Evolutionary conservation across 1,140 invertebrate genomes (phyloP).

Genomic region (Metopolophium dirhodum): DNA sequence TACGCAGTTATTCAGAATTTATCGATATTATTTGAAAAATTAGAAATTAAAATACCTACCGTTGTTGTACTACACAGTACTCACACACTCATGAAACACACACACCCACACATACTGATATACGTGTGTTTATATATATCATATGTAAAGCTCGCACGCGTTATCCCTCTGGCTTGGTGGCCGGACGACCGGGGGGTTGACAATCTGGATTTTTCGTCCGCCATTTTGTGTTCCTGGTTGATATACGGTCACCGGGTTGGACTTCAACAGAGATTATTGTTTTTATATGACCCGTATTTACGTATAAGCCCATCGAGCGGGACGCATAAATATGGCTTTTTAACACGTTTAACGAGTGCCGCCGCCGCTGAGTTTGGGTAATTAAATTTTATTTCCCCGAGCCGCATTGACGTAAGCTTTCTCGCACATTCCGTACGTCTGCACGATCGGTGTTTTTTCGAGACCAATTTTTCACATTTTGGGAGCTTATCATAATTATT

Average conservation of each 20-base stretch:
- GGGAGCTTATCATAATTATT: background rate
- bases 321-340: slow-evolving; percentile 46
- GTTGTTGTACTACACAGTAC: background rate
- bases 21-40: slow-evolving; percentile 33
- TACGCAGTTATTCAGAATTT: background rate
- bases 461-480: background rate
- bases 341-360: slow-evolving; percentile 50
- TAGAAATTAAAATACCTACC: slow-evolving; percentile 16
- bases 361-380: background rate
- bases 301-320: slow-evolving; percentile 13
- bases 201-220: slow-evolving; percentile 38
- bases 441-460: background rate
- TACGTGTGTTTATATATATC: background rate
- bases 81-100: background rate
- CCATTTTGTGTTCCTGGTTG: slow-evolving; percentile 41
- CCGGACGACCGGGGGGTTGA: background rate
- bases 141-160: background rate
- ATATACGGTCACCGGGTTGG: slow-evolving; percentile 40
- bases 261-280: slow-evolving; percentile 56
- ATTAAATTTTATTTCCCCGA: slow-evolving; percentile 32
- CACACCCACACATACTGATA: background rate
- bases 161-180: background rate
- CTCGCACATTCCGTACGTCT: background rate
- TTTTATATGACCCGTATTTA: slow-evolving; percentile 46
- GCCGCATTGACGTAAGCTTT: background rate